Percentiles rank a stretch among this genome's conserved stretches.
Evolutionary conservation across 2,113 vertebrate genomes (phyloP).

Genomic region (Gymnorhina tibicen): DNA sequence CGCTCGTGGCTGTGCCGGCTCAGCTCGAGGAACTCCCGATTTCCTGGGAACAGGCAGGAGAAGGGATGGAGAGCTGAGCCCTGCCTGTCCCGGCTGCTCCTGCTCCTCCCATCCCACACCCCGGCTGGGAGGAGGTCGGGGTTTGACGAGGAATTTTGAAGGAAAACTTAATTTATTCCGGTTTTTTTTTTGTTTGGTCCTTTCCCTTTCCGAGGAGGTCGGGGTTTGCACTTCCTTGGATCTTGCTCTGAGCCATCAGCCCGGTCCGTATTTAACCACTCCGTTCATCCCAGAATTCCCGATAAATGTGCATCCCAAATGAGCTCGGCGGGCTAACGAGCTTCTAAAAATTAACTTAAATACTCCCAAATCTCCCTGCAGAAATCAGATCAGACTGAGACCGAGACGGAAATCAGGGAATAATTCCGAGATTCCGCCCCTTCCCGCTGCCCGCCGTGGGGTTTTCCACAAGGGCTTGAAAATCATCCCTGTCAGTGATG

Average conservation of each 20-base stretch:
- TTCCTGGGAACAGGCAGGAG: background rate
- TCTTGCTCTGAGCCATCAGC: background rate
- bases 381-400: background rate
- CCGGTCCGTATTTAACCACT: background rate
- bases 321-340: background rate
- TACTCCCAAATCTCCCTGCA: background rate
- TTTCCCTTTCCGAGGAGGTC: background rate
- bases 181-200: background rate
- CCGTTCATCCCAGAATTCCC: background rate
- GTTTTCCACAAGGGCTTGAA: background rate
- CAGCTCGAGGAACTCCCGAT: background rate
- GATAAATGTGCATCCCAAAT: background rate
- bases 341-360: background rate
- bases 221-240: background rate
- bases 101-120: too few relatives aligned
- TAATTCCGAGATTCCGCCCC: background rate
- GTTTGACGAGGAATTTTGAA: background rate
- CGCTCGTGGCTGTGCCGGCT: background rate
- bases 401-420: background rate
- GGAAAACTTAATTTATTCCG: background rate
- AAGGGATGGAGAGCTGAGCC: background rate
- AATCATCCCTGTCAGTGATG: background rate
- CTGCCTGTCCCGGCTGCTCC: background rate
- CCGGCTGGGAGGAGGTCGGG: background rate
- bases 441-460: background rate